A percentile compares a stretch with the other conserved stretches of the same genome.
These are phyloP conservation scores for Drosophila subpulchrella DNA, from an alignment of 1,140 invertebrate genomes.

Conservation along the genomic window DNA sequence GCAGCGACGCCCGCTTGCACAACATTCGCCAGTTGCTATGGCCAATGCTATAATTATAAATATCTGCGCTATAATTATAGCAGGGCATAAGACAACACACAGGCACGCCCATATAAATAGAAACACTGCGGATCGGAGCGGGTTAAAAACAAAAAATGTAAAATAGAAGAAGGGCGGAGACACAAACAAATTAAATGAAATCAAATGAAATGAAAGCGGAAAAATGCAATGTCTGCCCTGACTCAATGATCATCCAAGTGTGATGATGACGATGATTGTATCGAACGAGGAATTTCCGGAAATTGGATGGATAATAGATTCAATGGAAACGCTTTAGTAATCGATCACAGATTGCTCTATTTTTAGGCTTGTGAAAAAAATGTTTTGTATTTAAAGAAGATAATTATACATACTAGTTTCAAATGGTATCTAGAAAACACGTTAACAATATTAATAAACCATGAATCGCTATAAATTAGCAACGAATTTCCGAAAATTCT, in stretches of 20 bases:
- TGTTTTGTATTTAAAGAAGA: constrained; percentile 1
- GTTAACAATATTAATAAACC: background rate
- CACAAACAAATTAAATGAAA: background rate
- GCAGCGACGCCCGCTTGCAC: constrained; percentile 33
- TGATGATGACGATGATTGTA: constrained; percentile 1
- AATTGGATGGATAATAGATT: constrained; percentile 1
- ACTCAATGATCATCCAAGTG: constrained; percentile 1
- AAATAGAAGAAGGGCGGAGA: background rate
- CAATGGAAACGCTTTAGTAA: constrained; percentile 6
- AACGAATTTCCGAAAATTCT: no score
- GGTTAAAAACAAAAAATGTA: constrained; percentile 9
- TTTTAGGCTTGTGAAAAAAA: background rate
- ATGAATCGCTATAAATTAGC: background rate
- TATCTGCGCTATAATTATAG: constrained; percentile 74
- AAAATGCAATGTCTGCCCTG: constrained; percentile 21
- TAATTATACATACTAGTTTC: background rate
- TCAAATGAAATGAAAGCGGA: constrained; percentile 10
- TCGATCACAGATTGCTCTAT: constrained; percentile 12
- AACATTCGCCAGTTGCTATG: constrained; percentile 56
- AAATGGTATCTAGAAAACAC: background rate
- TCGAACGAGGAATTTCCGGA: constrained; percentile 34
- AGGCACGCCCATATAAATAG: constrained; percentile 73
- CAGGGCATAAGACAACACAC: constrained; percentile 65
- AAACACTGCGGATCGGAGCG: constrained; percentile 16
- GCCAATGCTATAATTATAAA: constrained; percentile 74